Evolutionary conservation across 2,888 invertebrate genomes (phyloP).

Genomic region (Caenorhabditis becei): DNA sequence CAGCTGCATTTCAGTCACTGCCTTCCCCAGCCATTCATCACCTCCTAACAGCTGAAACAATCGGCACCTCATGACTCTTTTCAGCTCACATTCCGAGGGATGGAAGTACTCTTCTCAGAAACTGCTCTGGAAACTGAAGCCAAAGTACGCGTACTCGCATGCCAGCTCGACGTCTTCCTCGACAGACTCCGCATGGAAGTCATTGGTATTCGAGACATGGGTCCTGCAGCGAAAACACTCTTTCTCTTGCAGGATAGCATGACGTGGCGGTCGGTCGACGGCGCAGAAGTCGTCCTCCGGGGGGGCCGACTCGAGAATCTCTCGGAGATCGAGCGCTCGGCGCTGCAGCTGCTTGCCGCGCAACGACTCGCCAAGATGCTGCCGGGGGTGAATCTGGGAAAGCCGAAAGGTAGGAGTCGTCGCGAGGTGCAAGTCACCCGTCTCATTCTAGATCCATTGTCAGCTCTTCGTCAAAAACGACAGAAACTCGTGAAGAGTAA

Average conservation of each 20-base stretch:
- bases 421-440: slow-evolving; percentile 36
- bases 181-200: slow-evolving; percentile 71
- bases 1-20: slow-evolving; percentile 14
- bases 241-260: slow-evolving; percentile 65
- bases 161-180: slow-evolving; percentile 68
- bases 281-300: slow-evolving; percentile 87
- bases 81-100: slow-evolving; percentile 69
- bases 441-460: slow-evolving; percentile 61
- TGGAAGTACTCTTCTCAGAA: slow-evolving; percentile 72
- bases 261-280: slow-evolving; percentile 72
- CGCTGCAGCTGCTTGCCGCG: slow-evolving; percentile 88
- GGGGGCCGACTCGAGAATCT: slow-evolving; percentile 88
- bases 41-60: slow-evolving; percentile 3
- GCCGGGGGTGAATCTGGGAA: slow-evolving; percentile 67
- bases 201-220: slow-evolving; percentile 39
- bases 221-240: background rate
- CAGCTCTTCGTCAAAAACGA: slow-evolving; percentile 73
- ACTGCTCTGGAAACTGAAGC: slow-evolving; percentile 67
- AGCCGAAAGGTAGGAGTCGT: slow-evolving; percentile 62
- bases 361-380: slow-evolving; percentile 87
- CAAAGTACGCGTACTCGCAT: slow-evolving; percentile 67
- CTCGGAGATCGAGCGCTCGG: slow-evolving; percentile 88
- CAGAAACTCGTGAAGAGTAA: slow-evolving; percentile 87
- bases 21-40: background rate
- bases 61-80: slow-evolving; percentile 12